Base-by-base conservation (phyloP, 2,888 invertebrate species). In the Apodemia duryi region DNA sequence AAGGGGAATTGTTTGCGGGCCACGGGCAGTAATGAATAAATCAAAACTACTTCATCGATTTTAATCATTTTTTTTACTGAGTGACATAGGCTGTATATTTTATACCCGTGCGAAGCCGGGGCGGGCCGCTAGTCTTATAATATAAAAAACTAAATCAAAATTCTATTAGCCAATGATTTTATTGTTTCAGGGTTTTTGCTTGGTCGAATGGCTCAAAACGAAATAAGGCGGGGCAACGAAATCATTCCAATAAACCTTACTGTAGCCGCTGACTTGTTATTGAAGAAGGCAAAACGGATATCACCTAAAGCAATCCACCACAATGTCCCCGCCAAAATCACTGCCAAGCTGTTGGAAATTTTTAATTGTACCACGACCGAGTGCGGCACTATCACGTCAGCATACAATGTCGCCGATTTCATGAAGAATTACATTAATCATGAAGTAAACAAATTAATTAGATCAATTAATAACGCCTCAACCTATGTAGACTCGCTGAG, bases 401-500 rank as follows among this genome's bases (percentile, higher is more conserved):
- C 82, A 67, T 77, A 83, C 68, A 83, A 86, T 61, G 71, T 89
- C 11, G 80, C 79, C 0, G 84, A 85, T 10, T 86, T 86, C 54
- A 76, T 88, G 1, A 86, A 75, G 68, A 80, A 78, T 66, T 77
- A 84, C 2, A 77, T 91, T 46, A 84, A 82, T 67, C 78, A 75
- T 29, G 80, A 88, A 77, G 80, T 87, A n/a, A 68, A 70, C 21
- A 86, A 83, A 71, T 67, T 90, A 51, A 77, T 86, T 62, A 84
- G 70, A 70, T 74, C 83, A 2, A 82, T 91, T 32, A 70, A 84
- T 70, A 88, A 88, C 66, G 88, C 87, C 1, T 77, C 88, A 2
- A 32, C 75, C 10, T 89, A 82, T 78, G 80, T 91, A 64, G 85
- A 89, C 64, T 81, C 81, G n/a, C 73, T 89, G 66, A 89, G 85